phyloP scores from a whole-genome alignment of 2,888 invertebrate species.

The Rhagonycha fulva region DNA sequence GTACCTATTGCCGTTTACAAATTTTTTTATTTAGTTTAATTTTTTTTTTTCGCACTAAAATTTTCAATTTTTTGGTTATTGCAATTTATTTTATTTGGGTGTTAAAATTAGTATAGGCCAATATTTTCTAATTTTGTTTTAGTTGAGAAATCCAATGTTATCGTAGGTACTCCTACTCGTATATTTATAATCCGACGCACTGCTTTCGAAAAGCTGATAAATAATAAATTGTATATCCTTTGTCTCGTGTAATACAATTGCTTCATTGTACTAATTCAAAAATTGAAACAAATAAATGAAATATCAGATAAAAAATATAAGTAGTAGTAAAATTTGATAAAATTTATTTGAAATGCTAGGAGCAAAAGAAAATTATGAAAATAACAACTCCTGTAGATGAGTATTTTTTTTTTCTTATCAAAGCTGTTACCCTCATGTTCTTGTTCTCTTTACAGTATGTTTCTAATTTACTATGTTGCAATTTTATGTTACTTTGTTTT shows the following conservation, averaged over 20 bases:
- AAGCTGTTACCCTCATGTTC: too few relatives aligned
- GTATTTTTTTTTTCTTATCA: too few relatives aligned
- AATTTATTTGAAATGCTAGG: too few relatives aligned
- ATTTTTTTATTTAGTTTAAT: neutral
- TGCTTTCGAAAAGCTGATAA: neutral
- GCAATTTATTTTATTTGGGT: neutral
- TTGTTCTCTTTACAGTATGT: too few relatives aligned
- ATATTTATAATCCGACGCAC: neutral
- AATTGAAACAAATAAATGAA: too few relatives aligned
- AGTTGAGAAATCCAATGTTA: neutral
- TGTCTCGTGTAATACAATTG: too few relatives aligned
- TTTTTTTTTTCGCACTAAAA: neutral
- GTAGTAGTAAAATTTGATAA: too few relatives aligned
- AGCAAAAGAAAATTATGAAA: too few relatives aligned
- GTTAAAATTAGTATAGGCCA: neutral
- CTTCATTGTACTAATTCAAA: too few relatives aligned
- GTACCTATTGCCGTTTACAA: constrained; percentile 39
- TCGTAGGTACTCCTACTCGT: neutral
- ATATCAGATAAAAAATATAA: too few relatives aligned
- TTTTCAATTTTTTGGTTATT: neutral
- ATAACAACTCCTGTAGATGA: too few relatives aligned
- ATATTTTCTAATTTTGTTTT: neutral
- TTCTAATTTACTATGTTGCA: neutral
- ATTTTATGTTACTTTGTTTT: neutral
- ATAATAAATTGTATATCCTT: neutral